Conservation (phyloP, 2,888 invertebrate species). For the Ophion ventricosus region DNA sequence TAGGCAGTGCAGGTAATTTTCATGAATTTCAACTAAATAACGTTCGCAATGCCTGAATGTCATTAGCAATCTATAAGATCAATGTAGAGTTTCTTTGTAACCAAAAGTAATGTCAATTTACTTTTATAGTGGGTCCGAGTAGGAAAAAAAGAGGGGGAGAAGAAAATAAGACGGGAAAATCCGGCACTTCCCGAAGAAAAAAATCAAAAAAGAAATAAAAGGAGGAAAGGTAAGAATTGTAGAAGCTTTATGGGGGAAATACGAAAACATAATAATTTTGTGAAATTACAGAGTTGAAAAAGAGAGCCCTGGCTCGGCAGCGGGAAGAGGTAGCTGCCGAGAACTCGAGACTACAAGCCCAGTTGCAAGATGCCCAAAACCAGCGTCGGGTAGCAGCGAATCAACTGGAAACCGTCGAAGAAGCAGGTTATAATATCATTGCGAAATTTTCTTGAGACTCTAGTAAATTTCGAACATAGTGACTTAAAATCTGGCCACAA, state of each 20-base stretch:
- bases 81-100: background rate
- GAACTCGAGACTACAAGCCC: background rate
- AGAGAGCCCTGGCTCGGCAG: background rate
- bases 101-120: background rate
- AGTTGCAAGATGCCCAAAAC: background rate
- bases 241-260: too few species aligned
- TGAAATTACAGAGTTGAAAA: conserved; percentile 3
- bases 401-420: conserved; percentile 1
- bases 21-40: conserved; percentile 6
- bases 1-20: conserved; percentile 13
- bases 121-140: background rate
- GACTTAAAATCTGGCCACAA: too few species aligned
- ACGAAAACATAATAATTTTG: too few species aligned
- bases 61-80: background rate
- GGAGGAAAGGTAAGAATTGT: too few species aligned
- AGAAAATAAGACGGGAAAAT: background rate
- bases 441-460: too few species aligned
- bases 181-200: background rate
- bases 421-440: conserved; percentile 8
- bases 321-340: background rate
- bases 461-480: too few species aligned
- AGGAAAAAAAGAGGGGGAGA: background rate
- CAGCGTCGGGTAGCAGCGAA: background rate
- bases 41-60: conserved; percentile 1
- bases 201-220: too few species aligned